Base-by-base conservation (phyloP, 1,140 invertebrate species). In the Nymphalis io region DNA sequence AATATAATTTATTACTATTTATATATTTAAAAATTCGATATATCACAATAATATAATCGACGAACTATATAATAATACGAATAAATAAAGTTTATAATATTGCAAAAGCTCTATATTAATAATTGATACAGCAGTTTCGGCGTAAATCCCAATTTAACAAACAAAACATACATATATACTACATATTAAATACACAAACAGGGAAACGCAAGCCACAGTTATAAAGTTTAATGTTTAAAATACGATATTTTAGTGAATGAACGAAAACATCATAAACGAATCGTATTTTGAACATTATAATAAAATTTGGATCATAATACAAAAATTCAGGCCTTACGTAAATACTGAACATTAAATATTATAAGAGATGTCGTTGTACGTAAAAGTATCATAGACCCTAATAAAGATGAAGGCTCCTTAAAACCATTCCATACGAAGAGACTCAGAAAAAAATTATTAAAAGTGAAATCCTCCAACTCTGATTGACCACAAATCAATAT, bases 401-500 rank as follows among this genome's bases (percentile, higher is more conserved):
- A 86, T 81, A 81, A 80, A 81, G 81, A 79, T 75, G 81, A 79
- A 70, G 76, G 72, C 74, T 82, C 75, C 83, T 80, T 84, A 82
- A 85, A 85, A 81, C 76, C 78, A 76, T 81, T 74, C 79, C 75
- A 65, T 79, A 70, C 73, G 70, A 74, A 79, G 72, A 66, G 39
- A 67, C 58, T 48, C 16, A 39, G 85, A 88, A 87, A 90, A 90
- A 90, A 82, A 82, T 84, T 81, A 89, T 88, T 87, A 89, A 91
- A 90, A 89, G 87, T 89, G 84, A 89, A 91, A 91, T 90, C 85
- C 88, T 87, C 83, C 67, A 86, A 78, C 83, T 88, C 88, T 91
- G 88, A 91, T 91, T 91, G 89, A 89, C 89, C 89, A 91, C 89
- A 91, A 91, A 91, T 91, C 89, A 91, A 90, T 89, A 91, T 91